Evolutionary conservation across 2,797 vertebrate genomes (phyloP).

Genomic region (Mormyrops boulengeri): DNA sequence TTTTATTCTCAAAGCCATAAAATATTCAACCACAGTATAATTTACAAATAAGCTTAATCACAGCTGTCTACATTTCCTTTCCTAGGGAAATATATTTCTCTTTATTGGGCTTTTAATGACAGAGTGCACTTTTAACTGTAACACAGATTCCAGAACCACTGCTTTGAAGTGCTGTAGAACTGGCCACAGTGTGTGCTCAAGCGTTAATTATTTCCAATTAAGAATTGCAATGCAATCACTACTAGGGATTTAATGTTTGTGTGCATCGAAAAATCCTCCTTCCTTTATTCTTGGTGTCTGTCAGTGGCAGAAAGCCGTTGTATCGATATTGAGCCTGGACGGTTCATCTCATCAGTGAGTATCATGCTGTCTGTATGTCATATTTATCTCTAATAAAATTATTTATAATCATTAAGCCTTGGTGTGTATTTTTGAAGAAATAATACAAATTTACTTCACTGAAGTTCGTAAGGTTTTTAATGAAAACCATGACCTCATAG

Average conservation of each 20-base stretch:
- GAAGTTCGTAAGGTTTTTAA: neutral
- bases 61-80: neutral
- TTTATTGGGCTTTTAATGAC: neutral
- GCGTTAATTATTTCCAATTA: neutral
- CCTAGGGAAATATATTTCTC: neutral
- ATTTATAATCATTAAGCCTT: neutral
- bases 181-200: neutral
- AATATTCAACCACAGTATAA: neutral
- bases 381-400: neutral
- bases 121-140: neutral
- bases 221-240: neutral
- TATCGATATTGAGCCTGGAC: neutral
- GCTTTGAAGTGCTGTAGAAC: neutral
- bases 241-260: neutral
- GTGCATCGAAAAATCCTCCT: neutral
- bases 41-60: neutral
- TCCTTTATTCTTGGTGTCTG: neutral
- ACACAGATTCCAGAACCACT: neutral
- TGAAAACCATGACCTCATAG: neutral
- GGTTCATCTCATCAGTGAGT: neutral
- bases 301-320: neutral
- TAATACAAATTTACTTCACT: neutral
- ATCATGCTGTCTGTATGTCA: constrained; percentile 16
- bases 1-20: neutral
- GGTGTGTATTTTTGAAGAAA: neutral